These are phyloP conservation scores for Drosophila villosipedis DNA, from an alignment of 2,888 invertebrate species.

Conservation along the genomic window DNA sequence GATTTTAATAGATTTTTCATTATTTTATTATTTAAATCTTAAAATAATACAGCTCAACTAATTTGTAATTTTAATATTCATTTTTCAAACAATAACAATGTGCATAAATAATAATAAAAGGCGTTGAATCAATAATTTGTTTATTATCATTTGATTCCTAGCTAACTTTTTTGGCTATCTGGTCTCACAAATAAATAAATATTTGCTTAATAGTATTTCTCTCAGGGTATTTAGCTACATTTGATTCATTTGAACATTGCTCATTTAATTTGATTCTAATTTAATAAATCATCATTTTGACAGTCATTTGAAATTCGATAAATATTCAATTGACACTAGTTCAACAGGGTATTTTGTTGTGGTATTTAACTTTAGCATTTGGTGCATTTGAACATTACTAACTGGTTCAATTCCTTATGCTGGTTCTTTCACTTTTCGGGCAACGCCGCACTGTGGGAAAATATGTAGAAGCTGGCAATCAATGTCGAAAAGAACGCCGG, in stretches of 20 bases:
- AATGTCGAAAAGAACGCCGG: conserved; percentile 73
- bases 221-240: neutral
- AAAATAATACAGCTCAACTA: neutral
- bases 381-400: conserved; percentile 32
- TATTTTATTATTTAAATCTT: neutral
- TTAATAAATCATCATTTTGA: neutral
- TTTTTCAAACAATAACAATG: neutral
- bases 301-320: neutral
- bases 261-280: neutral
- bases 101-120: neutral
- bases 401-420: conserved; percentile 48
- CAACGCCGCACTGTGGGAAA: conserved; percentile 72
- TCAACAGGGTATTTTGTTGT: conserved; percentile 30
- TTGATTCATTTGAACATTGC: neutral
- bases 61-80: neutral
- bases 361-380: neutral
- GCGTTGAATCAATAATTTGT: neutral
- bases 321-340: neutral
- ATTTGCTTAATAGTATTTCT: neutral
- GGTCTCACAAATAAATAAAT: neutral
- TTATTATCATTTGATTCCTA: neutral
- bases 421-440: conserved; percentile 74
- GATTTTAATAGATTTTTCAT: neutral
- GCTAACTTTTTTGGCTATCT: neutral
- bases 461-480: conserved; percentile 80